Evolutionary conservation across 2,888 invertebrate genomes (phyloP).

Genomic region (Phytoseiulus persimilis): DNA sequence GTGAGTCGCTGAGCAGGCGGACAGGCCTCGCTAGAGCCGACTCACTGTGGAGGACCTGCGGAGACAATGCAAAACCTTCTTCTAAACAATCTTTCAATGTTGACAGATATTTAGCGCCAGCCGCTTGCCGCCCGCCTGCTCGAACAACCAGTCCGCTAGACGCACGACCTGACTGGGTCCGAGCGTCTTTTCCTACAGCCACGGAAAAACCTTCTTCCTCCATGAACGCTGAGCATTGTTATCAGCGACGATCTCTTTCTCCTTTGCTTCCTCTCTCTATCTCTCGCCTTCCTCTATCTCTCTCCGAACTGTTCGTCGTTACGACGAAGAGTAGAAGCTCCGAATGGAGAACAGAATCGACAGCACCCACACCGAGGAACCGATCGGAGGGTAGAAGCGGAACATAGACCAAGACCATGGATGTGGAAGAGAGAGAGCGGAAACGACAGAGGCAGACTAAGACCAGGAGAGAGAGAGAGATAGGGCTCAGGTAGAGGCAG

Average conservation of each 20-base stretch:
- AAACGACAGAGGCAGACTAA: too few species aligned
- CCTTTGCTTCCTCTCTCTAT: background rate
- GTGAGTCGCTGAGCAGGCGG: background rate
- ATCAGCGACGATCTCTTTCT: background rate
- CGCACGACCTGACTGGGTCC: background rate
- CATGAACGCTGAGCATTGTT: background rate
- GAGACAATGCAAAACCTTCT: conserved; percentile 5
- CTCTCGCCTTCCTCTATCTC: background rate
- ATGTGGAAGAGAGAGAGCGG: too few species aligned
- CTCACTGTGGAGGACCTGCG: background rate
- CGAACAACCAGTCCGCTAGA: background rate
- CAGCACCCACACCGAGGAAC: background rate
- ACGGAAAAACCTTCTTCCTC: background rate
- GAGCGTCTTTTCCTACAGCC: background rate
- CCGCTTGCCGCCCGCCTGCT: background rate
- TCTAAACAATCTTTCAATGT: conserved; percentile 5
- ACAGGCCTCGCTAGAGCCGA: background rate
- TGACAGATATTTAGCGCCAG: conserved; percentile 5
- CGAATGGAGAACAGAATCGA: background rate
- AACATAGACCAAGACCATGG: background rate
- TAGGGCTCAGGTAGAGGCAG: too few species aligned
- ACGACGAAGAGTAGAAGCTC: too few species aligned
- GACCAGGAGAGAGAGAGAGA: too few species aligned
- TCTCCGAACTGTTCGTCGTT: background rate
- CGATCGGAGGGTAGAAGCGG: background rate